Percentiles rank a stretch among this genome's conserved stretches.
Evolutionary conservation across 2,113 vertebrate species (phyloP).

Genomic region (Rallus limicola): DNA sequence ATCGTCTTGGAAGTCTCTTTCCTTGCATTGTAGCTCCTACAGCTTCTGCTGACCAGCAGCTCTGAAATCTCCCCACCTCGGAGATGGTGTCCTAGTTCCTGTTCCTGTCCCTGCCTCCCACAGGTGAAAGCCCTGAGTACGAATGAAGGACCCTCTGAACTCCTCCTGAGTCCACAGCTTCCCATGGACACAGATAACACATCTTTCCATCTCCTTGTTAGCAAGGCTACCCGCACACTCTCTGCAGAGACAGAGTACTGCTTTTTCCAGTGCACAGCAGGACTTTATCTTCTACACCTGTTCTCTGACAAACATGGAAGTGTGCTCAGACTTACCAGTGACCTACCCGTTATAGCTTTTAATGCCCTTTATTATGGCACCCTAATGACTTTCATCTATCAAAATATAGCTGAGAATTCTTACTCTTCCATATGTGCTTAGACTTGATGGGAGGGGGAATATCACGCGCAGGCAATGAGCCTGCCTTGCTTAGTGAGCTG

Average conservation of each 20-base stretch:
- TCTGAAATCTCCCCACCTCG: background rate
- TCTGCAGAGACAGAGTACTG: background rate
- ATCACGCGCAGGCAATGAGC: background rate
- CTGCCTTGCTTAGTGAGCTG: conserved; percentile 50
- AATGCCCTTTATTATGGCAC: background rate
- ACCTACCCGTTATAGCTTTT: background rate
- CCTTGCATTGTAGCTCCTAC: background rate
- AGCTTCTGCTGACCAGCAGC: background rate
- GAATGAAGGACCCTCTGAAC: background rate
- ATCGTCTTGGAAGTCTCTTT: background rate
- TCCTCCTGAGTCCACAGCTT: background rate
- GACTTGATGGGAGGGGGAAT: background rate
- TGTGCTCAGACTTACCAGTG: background rate
- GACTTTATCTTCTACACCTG: background rate
- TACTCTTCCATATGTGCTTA: background rate
- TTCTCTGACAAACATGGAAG: background rate
- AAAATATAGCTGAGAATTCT: conserved; percentile 35
- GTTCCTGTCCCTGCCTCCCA: background rate
- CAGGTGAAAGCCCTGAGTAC: background rate
- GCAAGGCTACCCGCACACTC: background rate
- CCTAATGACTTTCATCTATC: conserved; percentile 19
- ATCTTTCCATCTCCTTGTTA: background rate
- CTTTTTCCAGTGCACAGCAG: background rate
- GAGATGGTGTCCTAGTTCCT: background rate
- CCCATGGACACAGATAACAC: no score